These are phyloP conservation scores for Lobophora halterata DNA, from an alignment of 2,888 invertebrate species.

Conservation along the genomic window DNA sequence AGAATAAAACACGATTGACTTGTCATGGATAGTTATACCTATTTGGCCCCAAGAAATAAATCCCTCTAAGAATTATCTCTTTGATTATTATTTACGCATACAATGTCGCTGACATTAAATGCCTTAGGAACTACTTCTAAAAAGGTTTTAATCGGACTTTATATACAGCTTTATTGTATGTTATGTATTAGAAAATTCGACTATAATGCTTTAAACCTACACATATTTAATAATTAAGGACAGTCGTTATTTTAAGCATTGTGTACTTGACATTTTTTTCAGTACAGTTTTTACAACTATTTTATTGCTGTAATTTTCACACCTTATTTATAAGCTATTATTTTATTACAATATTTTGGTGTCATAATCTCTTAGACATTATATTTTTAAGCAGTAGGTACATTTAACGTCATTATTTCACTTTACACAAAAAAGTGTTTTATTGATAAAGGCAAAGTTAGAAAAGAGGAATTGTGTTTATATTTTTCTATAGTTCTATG, in stretches of 20 bases:
- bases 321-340: slow-evolving; percentile 51
- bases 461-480: background rate
- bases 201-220: slow-evolving; percentile 13
- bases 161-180: slow-evolving; percentile 22
- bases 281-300: slow-evolving; percentile 30
- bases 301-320: slow-evolving; percentile 41
- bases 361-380: slow-evolving; percentile 65
- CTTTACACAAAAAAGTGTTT: slow-evolving; percentile 14
- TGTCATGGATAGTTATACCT: slow-evolving; percentile 73
- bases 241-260: slow-evolving; percentile 10
- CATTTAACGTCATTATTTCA: slow-evolving; percentile 26
- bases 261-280: slow-evolving; percentile 18
- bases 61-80: slow-evolving; percentile 57
- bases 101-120: slow-evolving; percentile 44
- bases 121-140: slow-evolving; percentile 49
- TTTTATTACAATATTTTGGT: slow-evolving; percentile 59
- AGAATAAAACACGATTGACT: slow-evolving; percentile 59
- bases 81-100: slow-evolving; percentile 37
- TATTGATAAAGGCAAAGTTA: slow-evolving; percentile 7
- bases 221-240: slow-evolving; percentile 9
- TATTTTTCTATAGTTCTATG: background rate
- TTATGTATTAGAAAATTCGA: slow-evolving; percentile 11
- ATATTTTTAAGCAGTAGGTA: slow-evolving; percentile 28
- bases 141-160: slow-evolving; percentile 25
- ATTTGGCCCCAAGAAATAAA: slow-evolving; percentile 77